Base-by-base conservation (phyloP, 2,113 vertebrate species). In the Hemiprocne comata region DNA sequence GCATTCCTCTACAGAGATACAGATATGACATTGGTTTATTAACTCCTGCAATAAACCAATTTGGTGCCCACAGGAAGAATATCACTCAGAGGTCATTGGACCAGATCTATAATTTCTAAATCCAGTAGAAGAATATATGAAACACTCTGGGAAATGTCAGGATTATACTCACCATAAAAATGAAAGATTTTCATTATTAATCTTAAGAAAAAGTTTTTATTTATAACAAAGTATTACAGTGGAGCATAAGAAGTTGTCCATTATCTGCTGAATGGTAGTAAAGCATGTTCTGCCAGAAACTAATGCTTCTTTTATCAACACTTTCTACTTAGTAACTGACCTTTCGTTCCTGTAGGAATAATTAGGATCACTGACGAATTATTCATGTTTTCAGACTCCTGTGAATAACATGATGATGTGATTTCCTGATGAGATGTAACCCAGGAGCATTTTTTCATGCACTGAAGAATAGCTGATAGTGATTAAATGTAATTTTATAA, bases 341-440 rank as follows among this genome's bases (percentile, higher is more conserved):
- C 91, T 95, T 71, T 77, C 36, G 3, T 81, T 92, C 88, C 74
- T 88, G 16, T 25, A 90, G 80, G 87, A 96, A 94, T 95, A 96
- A 97, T 93, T 94, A 94, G 83, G 44, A 89, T 89, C 75, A 38
- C 31, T 89, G 58, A 77, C 8, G 24, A 89, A 53, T 92, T 67
- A 85, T 75, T 85, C 25, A 61, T 34, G 17, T 89, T 85, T 94
- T 92, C 54, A 70, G 72, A 95, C 48, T 79, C 70, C 57, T 94
- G 46, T 87, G 91, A 95, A 82, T 90, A 95, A 96, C 48, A 85
- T 53, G 57, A 50, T 95, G 88, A 89, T 88, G 23, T 91, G 79
- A 83, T 91, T 97, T 97, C 89, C 87, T 91, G 50, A 89, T 87
- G 89, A 81, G 77, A 86, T 91, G 71, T 86, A 93, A 87, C 66